Evolutionary conservation across 2,113 vertebrate genomes (phyloP), one percentile per base, ranked within the genome.

Genomic region (Anarrhichthys ocellatus): DNA sequence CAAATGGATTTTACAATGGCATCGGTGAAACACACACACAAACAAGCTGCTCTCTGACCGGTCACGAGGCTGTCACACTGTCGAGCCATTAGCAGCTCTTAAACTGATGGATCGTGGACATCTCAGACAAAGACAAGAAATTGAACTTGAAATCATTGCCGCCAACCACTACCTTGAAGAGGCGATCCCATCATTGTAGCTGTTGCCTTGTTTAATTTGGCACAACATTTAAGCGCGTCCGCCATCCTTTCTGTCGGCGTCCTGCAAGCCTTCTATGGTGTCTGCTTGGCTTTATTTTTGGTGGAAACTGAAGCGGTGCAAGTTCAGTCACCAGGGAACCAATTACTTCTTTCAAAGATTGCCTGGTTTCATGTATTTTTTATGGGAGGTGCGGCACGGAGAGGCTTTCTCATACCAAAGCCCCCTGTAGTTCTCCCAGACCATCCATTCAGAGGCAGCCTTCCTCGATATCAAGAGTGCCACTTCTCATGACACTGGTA

Each of bases 361-460:
- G 69, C 46, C 63, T 84, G 81, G 71, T 91, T 91, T 92, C 88
- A 93, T 94, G 82, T 76, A 92, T 89, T 88, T 94, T 93, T 92
- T 81, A 92, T 89, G 74, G 72, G 78, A 83, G 88, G 82, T 89
- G 52, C 36, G 67, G 84, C 73, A 73, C 59, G 48, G 50, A 68
- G 68, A 75, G 76, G 76, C 61, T 61, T 64, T 68, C n/a, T 48
- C 29, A 42, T 74, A 38, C 78, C 72, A 36, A 73, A 71, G 18
- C 54, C 44, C 64, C 52, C n/a, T 61, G 64, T 80, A 6, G 1
- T 62, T 62, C 62, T 63, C 34, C 13, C 20, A 84, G 69, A 85
- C 77, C 58, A 11, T 79, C 62, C 67, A 38, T 83, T 78, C 73
- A 46, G 54, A 70, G 18, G 38, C 72, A 52, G 73, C n/a, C 73